Evolutionary conservation across 2,797 vertebrate species (phyloP).

Genomic region (Spondyliosoma cantharus): DNA sequence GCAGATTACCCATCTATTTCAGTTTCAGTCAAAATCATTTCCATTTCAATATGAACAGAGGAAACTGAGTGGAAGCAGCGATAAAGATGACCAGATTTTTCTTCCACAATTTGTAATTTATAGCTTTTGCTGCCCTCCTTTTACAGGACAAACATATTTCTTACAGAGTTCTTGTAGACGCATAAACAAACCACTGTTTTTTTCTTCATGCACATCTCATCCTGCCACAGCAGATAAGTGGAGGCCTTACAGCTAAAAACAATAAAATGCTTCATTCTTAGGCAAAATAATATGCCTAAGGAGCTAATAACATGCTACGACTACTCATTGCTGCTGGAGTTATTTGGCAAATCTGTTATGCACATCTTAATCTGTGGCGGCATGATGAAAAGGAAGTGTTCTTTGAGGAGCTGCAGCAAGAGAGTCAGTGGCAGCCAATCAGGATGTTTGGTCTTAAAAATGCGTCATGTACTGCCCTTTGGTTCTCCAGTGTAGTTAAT

Average conservation of each 20-base stretch:
- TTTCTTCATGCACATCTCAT: conserved; percentile 54
- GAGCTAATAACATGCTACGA: conserved; percentile 40
- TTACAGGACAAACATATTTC: conserved; percentile 15
- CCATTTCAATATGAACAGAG: conserved; percentile 37
- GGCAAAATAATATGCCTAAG: conserved; percentile 11
- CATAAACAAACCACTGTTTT: conserved; percentile 29
- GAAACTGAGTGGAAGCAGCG: conserved; percentile 13
- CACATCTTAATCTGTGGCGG: conserved; percentile 29
- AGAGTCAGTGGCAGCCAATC: conserved; percentile 20
- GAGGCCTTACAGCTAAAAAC: conserved; percentile 28
- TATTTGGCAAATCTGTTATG: conserved; percentile 69
- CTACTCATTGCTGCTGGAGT: conserved; percentile 39
- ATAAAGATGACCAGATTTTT: not conserved
- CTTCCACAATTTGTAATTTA: not conserved
- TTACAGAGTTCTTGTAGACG: conserved; percentile 13
- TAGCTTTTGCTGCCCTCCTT: conserved; percentile 12
- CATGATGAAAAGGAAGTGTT: conserved; percentile 31
- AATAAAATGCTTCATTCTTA: conserved; percentile 25
- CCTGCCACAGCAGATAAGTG: conserved; percentile 9
- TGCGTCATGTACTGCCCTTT: conserved; percentile 39
- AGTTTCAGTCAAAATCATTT: conserved; percentile 38
- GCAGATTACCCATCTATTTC: conserved; percentile 30
- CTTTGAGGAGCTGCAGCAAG: conserved; percentile 28
- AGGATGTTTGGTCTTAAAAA: conserved; percentile 28
- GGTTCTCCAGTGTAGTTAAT: conserved; percentile 49